Evolutionary conservation across 2,797 vertebrate genomes (phyloP), one percentile per base, ranked within the genome.

Genomic region (Oreochromis mossambicus): DNA sequence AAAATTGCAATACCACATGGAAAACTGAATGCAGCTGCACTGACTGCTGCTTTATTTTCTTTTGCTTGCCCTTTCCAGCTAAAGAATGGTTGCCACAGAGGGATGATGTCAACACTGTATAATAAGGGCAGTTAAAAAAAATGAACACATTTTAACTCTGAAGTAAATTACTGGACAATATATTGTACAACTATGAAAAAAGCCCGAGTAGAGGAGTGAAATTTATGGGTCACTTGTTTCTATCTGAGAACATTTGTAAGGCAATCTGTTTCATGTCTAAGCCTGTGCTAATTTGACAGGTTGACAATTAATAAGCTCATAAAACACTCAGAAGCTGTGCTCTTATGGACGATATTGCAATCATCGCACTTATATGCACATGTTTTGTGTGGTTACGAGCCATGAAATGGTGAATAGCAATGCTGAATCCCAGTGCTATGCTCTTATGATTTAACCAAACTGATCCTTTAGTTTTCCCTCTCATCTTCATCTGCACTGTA

Each of bases 401-500:
- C 82, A 77, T 51, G 51, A 81, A 87, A 86, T 80, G 76, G 34
- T 56, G 61, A 90, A 80, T 80, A 79, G 73, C 50, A 91, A 84
- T 24, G 55, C 61, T 8, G 15, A 86, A 83, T 77, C 78, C 77
- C 70, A 17, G 48, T 7, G 48, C 82, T 66, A 52, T 83, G 85
- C 77, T 84, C 76, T 92, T 79, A 68, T 89, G 82, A 91, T 87
- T 89, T 86, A 87, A 88, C 78, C 86, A 79, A 38, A 83, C 83
- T 79, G 86, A 93, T 91, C 55, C 81, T 87, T 89, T 84, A 76
- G 79, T 87, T 93, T 90, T 92, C 83, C 79, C 85, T 89, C 79
- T 92, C 86, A 85, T 95, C 92, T 92, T 95, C 86, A 92, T 94
- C 92, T 92, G 91, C 90, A 90, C 86, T 92, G 94, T 91, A 91